Conservation (phyloP, 2,113 vertebrate species). For the Petroica traversi region DNA sequence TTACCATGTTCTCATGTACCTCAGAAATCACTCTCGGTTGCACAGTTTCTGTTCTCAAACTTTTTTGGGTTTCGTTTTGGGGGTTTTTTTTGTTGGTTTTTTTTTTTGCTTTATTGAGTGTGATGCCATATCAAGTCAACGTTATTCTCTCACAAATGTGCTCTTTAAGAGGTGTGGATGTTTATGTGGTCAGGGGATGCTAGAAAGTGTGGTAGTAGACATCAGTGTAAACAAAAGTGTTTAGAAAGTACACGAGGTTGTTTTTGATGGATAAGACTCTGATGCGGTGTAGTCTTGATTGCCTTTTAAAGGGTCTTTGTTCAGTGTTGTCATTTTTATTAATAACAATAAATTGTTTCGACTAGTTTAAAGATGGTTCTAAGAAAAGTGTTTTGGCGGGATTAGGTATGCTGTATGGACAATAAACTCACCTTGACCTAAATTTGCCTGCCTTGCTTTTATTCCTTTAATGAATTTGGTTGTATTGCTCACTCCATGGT, state of each 20-base stretch:
- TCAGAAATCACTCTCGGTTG: conserved; percentile 88
- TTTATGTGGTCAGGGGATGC: conserved; percentile 74
- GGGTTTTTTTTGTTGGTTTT: conserved; percentile 26
- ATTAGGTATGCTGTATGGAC: conserved; percentile 82
- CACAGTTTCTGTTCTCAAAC: conserved; percentile 87
- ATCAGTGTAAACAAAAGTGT: conserved; percentile 62
- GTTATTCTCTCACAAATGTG: conserved; percentile 80
- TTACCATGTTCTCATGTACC: conserved; percentile 88
- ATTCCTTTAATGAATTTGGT: background rate
- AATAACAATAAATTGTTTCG: conserved; percentile 78
- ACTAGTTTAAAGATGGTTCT: conserved; percentile 77
- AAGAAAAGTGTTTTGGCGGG: conserved; percentile 78
- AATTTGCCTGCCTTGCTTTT: conserved; percentile 3
- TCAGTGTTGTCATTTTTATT: conserved; percentile 78
- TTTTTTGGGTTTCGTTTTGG: background rate
- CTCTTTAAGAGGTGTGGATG: conserved; percentile 79
- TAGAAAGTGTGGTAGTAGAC: conserved; percentile 73
- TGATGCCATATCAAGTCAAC: conserved; percentile 84
- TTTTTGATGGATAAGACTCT: conserved; percentile 62
- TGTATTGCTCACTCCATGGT: background rate
- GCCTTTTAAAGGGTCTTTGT: conserved; percentile 72
- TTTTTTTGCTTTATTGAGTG: conserved; percentile 85
- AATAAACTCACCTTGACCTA: conserved; percentile 89
- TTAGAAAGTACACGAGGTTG: conserved; percentile 65
- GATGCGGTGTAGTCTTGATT: conserved; percentile 58